Percentiles rank a stretch among this genome's conserved stretches.
Evolutionary conservation across 2,113 vertebrate genomes (phyloP).

Genomic region (Cyrtonyx montezumae): DNA sequence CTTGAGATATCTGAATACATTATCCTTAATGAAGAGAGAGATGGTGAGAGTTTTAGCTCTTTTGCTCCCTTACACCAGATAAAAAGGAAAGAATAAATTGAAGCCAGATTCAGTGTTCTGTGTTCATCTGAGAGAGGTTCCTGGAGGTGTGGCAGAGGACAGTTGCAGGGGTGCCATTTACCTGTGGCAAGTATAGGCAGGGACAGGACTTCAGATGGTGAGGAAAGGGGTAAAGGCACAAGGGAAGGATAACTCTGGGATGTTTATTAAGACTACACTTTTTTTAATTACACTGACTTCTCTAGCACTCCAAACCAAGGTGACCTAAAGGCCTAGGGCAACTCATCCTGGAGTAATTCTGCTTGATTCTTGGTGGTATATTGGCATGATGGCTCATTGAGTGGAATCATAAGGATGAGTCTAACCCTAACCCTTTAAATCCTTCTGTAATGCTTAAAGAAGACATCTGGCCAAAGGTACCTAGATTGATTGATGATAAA

Average conservation of each 20-base stretch:
- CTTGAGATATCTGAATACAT: background rate
- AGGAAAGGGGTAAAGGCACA: background rate
- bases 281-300: background rate
- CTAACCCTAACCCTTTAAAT: slow-evolving; percentile 8
- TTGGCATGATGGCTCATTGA: background rate
- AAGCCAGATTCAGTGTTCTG: background rate
- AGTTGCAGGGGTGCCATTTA: background rate
- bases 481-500: background rate
- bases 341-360: background rate
- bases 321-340: background rate
- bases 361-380: background rate
- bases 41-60: background rate
- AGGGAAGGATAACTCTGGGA: background rate
- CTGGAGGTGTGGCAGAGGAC: background rate
- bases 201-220: background rate
- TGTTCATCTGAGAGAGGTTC: background rate
- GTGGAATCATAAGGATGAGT: background rate
- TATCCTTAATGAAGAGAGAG: background rate
- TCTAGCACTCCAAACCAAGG: background rate
- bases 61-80: background rate
- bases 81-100: slow-evolving; percentile 5
- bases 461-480: background rate
- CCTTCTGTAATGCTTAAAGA: background rate
- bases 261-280: background rate
- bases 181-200: background rate